A percentile compares a stretch with the other conserved stretches of the same genome.
Conservation (phyloP, 2,797 vertebrate species). For the Hapalemur alaotrensis region DNA sequence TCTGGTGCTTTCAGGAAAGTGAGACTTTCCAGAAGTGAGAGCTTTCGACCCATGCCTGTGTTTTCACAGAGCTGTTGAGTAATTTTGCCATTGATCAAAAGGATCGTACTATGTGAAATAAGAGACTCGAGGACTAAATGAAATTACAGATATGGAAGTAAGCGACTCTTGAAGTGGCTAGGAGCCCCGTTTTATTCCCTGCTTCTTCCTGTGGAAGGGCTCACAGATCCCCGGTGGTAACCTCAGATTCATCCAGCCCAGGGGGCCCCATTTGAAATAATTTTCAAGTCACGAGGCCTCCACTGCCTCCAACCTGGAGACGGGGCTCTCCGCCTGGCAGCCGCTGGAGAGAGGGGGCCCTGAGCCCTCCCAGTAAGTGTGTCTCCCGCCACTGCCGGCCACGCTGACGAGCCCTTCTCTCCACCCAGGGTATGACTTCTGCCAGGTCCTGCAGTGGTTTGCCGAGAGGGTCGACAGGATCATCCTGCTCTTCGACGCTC, state of each 20-base stretch:
- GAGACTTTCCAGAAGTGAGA: not conserved
- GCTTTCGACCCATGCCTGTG: not conserved
- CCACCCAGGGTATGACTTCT: slow-evolving; percentile 93
- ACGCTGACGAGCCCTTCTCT: slow-evolving; percentile 40
- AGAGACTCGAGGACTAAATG: not conserved
- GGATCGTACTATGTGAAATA: not conserved
- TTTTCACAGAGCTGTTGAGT: not conserved
- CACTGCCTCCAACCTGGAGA: not conserved
- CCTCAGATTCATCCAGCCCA: not conserved
- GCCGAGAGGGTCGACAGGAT: slow-evolving; percentile 96
- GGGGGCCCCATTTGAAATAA: not conserved
- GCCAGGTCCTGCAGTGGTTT: slow-evolving; percentile 97
- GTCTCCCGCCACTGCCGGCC: rapidly evolving
- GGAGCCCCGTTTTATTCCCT: not conserved
- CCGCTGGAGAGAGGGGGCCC: not conserved
- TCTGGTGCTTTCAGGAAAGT: not conserved
- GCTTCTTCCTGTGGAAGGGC: not conserved
- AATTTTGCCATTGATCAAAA: not conserved
- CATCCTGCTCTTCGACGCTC: slow-evolving; percentile 97
- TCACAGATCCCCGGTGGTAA: not conserved
- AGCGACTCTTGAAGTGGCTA: not conserved
- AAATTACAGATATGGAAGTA: not conserved
- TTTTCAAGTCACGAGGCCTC: not conserved
- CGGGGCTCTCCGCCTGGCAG: not conserved
- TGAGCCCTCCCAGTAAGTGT: rapidly evolving